A percentile compares a stretch with the other conserved stretches of the same genome.
Conservation (phyloP, 2,888 invertebrate genomes). For the Machimus rusticus region DNA sequence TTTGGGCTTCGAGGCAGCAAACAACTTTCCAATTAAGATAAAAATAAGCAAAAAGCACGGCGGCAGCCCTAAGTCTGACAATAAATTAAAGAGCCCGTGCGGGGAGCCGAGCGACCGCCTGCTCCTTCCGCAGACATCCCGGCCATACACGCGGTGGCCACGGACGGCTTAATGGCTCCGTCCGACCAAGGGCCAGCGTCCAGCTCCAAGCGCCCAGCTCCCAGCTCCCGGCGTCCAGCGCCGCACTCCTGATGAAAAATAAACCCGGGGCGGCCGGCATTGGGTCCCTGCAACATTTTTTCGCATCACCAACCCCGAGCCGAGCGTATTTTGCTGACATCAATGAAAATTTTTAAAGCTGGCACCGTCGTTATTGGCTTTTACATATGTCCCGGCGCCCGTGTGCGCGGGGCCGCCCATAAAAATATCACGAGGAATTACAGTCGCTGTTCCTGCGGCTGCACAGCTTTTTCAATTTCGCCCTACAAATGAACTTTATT, state of each 20-base stretch:
- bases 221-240: neutral
- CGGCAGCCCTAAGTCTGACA: slow-evolving; percentile 24
- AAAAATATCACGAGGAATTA: slow-evolving; percentile 15
- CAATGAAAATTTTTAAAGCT: slow-evolving; percentile 42
- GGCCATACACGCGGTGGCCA: slow-evolving; percentile 11
- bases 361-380: slow-evolving; percentile 31
- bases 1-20: slow-evolving; percentile 14
- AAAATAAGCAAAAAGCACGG: slow-evolving; percentile 37
- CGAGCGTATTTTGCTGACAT: slow-evolving; percentile 39
- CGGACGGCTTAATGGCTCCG: slow-evolving; percentile 27
- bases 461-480: slow-evolving; percentile 28
- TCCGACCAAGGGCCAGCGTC: neutral
- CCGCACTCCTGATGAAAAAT: neutral
- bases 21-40: slow-evolving; percentile 43
- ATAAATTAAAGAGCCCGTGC: slow-evolving; percentile 39
- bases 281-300: slow-evolving; percentile 38
- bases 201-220: neutral
- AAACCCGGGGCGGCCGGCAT: neutral
- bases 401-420: neutral
- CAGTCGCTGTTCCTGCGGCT: slow-evolving; percentile 23
- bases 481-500: slow-evolving; percentile 27
- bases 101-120: neutral
- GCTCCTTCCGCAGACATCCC: neutral
- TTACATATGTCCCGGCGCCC: slow-evolving; percentile 7
- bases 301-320: slow-evolving; percentile 33